Conservation (phyloP, 2,113 vertebrate species). For the Monopterus albus region DNA sequence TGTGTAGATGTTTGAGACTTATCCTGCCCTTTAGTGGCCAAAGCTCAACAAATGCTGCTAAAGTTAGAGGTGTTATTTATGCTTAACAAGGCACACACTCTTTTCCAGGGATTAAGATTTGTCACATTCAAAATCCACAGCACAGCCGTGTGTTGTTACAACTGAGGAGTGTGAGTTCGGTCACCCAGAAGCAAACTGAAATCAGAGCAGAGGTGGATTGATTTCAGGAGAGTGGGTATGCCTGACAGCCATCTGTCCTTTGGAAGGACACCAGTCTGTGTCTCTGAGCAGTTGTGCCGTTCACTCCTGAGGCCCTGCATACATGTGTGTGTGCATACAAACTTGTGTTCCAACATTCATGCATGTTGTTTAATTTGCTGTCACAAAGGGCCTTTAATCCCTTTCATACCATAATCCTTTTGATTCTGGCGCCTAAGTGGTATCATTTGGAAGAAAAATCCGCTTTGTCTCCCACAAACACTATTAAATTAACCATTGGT, state of each 20-base stretch:
- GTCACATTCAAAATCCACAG: not conserved
- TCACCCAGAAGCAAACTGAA: slow-evolving; percentile 13
- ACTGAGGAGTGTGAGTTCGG: not conserved
- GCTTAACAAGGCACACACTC: not conserved
- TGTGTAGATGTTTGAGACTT: not conserved
- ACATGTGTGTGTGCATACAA: slow-evolving; percentile 20
- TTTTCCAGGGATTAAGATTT: not conserved
- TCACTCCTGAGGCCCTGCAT: slow-evolving; percentile 13
- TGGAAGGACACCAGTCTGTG: slow-evolving; percentile 26
- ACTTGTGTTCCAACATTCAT: slow-evolving; percentile 38
- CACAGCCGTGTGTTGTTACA: not conserved
- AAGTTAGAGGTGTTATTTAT: not conserved
- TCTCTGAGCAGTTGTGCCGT: slow-evolving; percentile 25
- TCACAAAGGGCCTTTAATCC: slow-evolving; percentile 59
- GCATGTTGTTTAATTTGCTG: slow-evolving; percentile 58
- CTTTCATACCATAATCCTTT: slow-evolving; percentile 49
- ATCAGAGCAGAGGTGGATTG: not conserved
- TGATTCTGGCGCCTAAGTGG: slow-evolving; percentile 58
- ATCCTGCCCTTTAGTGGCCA: not conserved
- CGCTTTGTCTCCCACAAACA: slow-evolving; percentile 52
- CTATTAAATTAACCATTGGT: slow-evolving; percentile 43
- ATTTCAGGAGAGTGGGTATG: slow-evolving; percentile 17
- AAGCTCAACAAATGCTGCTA: too few relatives aligned
- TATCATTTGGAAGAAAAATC: slow-evolving; percentile 39
- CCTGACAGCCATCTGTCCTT: slow-evolving; percentile 49